A percentile compares a stretch with the other conserved stretches of the same genome.
Conservation (phyloP, 2,888 invertebrate genomes). For the Diogma glabrata region DNA sequence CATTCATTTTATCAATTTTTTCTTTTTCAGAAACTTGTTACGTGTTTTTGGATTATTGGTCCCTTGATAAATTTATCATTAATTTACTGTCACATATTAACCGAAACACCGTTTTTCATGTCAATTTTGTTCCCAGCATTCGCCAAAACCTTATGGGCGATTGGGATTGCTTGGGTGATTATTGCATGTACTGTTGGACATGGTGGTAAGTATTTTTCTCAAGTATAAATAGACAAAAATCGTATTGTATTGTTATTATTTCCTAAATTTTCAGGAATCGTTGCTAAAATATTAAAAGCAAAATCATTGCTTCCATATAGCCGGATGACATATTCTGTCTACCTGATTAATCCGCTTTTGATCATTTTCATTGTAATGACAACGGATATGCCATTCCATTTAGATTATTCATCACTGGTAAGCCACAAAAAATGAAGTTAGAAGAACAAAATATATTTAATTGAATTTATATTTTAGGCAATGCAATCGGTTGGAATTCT, state of each 20-base stretch:
- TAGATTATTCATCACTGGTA: conserved; percentile 18
- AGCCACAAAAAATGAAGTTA: neutral
- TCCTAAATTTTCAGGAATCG: neutral
- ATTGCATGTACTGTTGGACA: conserved; percentile 38
- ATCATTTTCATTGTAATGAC: conserved; percentile 30
- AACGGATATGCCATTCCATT: conserved; percentile 17
- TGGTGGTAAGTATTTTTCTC: conserved; percentile 35
- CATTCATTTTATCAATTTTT: no score
- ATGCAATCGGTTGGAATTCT: conserved; percentile 14
- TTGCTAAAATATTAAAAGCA: conserved; percentile 27
- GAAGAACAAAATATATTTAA: no score
- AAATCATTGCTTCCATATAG: conserved; percentile 27
- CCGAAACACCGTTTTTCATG: conserved; percentile 29
- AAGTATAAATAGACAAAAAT: no score
- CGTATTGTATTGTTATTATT: neutral
- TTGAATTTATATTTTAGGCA: conserved; percentile 12
- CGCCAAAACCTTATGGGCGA: conserved; percentile 37
- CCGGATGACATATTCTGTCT: conserved; percentile 39
- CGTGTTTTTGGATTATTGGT: conserved; percentile 23
- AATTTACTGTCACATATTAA: conserved; percentile 35
- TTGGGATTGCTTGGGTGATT: conserved; percentile 39
- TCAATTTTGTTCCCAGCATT: conserved; percentile 36
- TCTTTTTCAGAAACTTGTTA: conserved; percentile 13
- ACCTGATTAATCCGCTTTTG: conserved; percentile 39
- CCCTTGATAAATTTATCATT: conserved; percentile 34